Evolutionary conservation across 2,888 invertebrate species (phyloP), one percentile per base, ranked within the genome.

Genomic region (Lasioglossum lativentre): DNA sequence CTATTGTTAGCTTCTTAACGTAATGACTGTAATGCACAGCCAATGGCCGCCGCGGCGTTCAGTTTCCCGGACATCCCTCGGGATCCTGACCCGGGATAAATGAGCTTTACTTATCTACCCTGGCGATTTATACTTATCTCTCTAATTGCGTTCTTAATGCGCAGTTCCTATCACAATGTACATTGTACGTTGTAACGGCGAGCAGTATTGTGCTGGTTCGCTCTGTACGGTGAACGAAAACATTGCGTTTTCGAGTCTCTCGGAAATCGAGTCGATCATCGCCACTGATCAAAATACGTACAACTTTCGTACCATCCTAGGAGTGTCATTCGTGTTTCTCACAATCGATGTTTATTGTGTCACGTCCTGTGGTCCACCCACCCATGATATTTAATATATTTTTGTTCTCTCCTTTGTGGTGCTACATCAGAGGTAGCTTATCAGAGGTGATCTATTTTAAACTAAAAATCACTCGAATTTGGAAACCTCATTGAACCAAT

Each of bases 61-160:
- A 63, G 30, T 70, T 81, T 73, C 72, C 52, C 82, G 72, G 72
- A 66, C 75, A 73, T 34, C 82, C 83, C 76, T 45, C 16, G 82
- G 77, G 81, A 77, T 59, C 66, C 74, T 45, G 72, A 68, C 59
- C 73, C 66, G 70, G 83, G 47, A 77, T 70, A 84, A 84, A 84
- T 82, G 73, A 84, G 82, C 82, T 84, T 84, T 74, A 84, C 82
- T 84, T 84, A 84, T 84, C 83, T 74, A 19, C n/a, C n/a, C 27
- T 23, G 27, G 40, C 68, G 74, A 77, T 84, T 77, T 47, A 45
- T 74, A 74, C 82, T 68, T 77, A 47, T 75, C 77, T 68, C 52
- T 74, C 82, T 84, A 84, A 84, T 84, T 82, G 77, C 68, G 27
- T 79, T 72, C 71, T 80, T 34, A 76, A 73, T 68, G 52, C 27